Percentiles rank a stretch among this genome's conserved stretches.
Evolutionary conservation across 2,113 vertebrate species (phyloP).

Genomic region (Naja naja): DNA sequence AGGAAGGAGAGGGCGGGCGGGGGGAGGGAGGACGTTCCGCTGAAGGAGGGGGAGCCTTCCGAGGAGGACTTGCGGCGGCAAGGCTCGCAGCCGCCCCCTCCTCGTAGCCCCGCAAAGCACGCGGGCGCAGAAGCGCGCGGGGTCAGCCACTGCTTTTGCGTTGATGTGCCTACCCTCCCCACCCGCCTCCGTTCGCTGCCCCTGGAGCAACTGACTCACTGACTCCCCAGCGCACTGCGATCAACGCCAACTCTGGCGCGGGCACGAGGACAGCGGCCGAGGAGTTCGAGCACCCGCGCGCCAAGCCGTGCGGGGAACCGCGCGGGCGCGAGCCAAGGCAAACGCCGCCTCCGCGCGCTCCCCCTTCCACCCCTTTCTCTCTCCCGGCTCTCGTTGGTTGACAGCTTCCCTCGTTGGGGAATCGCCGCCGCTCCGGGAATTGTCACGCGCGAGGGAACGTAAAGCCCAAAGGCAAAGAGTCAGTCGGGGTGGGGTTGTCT

Average conservation of each 20-base stretch:
- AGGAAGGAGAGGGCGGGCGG: conserved; percentile 12
- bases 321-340: conserved; percentile 28
- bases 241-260: conserved; percentile 19
- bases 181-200: no score
- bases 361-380: background rate
- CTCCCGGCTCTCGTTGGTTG: conserved; percentile 5
- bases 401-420: background rate
- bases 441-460: background rate
- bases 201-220: conserved; percentile 47
- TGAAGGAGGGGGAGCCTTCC: background rate
- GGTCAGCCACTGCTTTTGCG: background rate
- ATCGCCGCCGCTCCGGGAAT: background rate
- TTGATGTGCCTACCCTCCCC: no score
- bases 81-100: background rate
- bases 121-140: background rate
- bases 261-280: background rate
- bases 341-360: background rate
- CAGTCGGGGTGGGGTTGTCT: background rate
- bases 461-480: background rate
- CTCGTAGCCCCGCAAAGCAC: background rate
- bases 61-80: background rate
- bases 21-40: background rate
- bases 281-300: conserved; percentile 1
- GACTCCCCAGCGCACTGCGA: conserved; percentile 60
- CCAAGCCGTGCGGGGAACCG: background rate